phyloP scores from a whole-genome alignment of 2,113 vertebrate species.

The Hepsetus odoe region DNA sequence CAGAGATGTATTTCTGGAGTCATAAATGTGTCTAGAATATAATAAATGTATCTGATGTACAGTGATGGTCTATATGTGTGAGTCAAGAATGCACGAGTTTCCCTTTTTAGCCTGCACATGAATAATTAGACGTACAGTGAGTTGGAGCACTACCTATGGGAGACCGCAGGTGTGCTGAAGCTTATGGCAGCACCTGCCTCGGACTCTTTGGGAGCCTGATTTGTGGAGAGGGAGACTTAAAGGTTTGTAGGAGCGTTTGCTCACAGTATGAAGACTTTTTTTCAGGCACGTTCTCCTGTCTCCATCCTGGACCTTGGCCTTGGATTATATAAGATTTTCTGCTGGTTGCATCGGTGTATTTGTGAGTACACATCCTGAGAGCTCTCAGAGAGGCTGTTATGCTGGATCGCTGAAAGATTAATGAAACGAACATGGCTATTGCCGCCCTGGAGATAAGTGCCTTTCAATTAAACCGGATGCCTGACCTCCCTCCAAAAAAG shows the following conservation, averaged over 20 bases:
- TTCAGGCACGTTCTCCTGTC: background rate
- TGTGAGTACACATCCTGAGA: conserved; percentile 24
- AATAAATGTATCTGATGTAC: too few species aligned
- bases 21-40: too few species aligned
- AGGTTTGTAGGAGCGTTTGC: background rate
- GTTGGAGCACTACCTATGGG: background rate
- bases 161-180: conserved; percentile 19
- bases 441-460: conserved; percentile 63
- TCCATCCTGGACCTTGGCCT: background rate
- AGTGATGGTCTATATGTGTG: background rate
- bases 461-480: conserved; percentile 71
- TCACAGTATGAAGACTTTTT: conserved; percentile 4
- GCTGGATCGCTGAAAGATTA: conserved; percentile 66
- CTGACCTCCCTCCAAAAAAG: conserved; percentile 27
- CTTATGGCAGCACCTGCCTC: conserved; percentile 26
- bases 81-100: background rate
- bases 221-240: background rate
- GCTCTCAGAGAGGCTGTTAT: conserved; percentile 51
- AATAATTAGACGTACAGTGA: background rate
- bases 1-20: too few species aligned
- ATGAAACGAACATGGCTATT: conserved; percentile 66
- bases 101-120: background rate
- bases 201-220: conserved; percentile 6
- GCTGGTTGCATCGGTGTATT: background rate
- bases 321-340: background rate